phyloP scores from a whole-genome alignment of 2,888 invertebrate species.

The Calliopum simillimum region DNA sequence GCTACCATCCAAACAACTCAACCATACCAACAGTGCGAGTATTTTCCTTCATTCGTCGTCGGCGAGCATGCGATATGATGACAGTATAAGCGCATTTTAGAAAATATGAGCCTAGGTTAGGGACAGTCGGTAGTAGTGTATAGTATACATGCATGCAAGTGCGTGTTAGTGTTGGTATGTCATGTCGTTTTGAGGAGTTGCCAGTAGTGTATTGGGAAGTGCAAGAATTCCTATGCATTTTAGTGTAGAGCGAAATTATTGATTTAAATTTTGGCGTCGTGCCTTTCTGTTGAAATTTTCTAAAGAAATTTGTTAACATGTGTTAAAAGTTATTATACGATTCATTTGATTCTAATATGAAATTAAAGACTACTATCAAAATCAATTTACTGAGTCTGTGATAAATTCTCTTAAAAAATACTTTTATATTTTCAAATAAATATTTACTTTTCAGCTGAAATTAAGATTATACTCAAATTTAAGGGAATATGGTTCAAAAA shows the following conservation, averaged over 20 bases:
- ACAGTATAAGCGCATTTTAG: slow-evolving; percentile 11
- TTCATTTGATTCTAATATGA: too few relatives aligned
- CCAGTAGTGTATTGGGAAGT: background rate
- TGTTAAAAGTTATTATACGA: too few relatives aligned
- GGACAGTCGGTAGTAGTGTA: slow-evolving; percentile 7
- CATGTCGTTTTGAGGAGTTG: background rate
- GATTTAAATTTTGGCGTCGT: background rate
- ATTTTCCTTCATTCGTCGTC: background rate
- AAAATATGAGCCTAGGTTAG: slow-evolving; percentile 41
- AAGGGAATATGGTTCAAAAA: background rate
- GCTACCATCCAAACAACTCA: slow-evolving; percentile 25
- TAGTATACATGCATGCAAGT: too few relatives aligned
- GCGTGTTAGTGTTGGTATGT: background rate
- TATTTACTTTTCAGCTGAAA: background rate
- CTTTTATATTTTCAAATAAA: too few relatives aligned
- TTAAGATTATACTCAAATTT: background rate
- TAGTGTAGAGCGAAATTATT: background rate
- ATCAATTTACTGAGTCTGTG: background rate
- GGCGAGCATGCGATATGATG: background rate
- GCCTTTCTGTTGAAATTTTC: background rate
- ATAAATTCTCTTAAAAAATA: too few relatives aligned
- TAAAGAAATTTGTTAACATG: background rate
- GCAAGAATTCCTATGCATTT: background rate
- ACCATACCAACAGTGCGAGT: too few relatives aligned
- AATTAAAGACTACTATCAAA: too few relatives aligned